phyloP scores from a whole-genome alignment of 2,888 invertebrate species.

The Sinelater perroti region DNA sequence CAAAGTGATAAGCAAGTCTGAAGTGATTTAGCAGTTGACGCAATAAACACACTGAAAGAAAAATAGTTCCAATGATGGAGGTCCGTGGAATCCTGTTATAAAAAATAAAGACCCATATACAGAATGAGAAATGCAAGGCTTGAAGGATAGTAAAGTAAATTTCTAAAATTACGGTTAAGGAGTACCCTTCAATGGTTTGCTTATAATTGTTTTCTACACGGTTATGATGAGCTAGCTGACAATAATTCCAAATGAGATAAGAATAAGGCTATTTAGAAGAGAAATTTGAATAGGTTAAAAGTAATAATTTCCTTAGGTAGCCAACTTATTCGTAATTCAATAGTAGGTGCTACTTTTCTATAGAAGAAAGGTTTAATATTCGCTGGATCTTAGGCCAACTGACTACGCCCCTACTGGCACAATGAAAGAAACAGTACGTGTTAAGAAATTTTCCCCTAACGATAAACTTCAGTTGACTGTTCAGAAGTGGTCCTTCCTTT shows the following conservation, averaged over 20 bases:
- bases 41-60: constrained; percentile 63
- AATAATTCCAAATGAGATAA: constrained; percentile 74
- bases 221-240: constrained; percentile 71
- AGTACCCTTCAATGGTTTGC: constrained; percentile 61
- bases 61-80: constrained; percentile 70
- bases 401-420: no score
- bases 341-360: constrained; percentile 63
- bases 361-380: no score
- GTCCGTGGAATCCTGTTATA: constrained; percentile 79
- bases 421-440: no score
- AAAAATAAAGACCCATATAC: constrained; percentile 76
- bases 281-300: constrained; percentile 78
- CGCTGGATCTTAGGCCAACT: no score
- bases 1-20: constrained; percentile 66
- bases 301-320: constrained; percentile 70
- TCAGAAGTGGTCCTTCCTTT: no score
- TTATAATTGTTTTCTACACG: constrained; percentile 63
- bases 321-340: constrained; percentile 70
- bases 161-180: constrained; percentile 67
- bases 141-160: constrained; percentile 73
- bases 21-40: constrained; percentile 65
- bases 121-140: constrained; percentile 67
- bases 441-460: no score
- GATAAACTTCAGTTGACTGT: no score
- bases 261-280: constrained; percentile 75